phyloP scores from a whole-genome alignment of 2,797 vertebrate genomes.

The Nannoperca obscura region DNA sequence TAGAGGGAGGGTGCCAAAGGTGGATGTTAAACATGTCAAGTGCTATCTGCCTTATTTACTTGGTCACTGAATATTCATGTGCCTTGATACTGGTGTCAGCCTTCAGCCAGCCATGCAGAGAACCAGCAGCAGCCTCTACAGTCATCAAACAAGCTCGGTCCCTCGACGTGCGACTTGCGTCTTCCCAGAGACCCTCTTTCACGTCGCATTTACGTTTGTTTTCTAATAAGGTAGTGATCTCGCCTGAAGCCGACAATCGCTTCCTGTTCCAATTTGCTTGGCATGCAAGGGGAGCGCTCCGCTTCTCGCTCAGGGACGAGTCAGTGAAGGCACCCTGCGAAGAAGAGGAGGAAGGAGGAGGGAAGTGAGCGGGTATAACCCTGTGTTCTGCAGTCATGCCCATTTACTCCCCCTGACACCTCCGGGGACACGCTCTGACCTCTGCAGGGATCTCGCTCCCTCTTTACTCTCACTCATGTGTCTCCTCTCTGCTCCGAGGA shows the following conservation, averaged over 20 bases:
- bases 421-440: slow-evolving; percentile 74
- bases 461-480: slow-evolving; percentile 68
- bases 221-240: slow-evolving; percentile 39
- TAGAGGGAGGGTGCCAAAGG: slow-evolving; percentile 75
- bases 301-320: slow-evolving; percentile 39
- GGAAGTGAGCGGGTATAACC: slow-evolving; percentile 52
- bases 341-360: slow-evolving; percentile 26
- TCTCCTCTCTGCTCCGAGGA: slow-evolving; percentile 65
- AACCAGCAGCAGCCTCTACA: slow-evolving; percentile 40
- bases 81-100: slow-evolving; percentile 67
- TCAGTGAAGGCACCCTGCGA: slow-evolving; percentile 48
- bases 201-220: slow-evolving; percentile 29
- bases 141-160: slow-evolving; percentile 47
- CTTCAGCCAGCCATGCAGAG: slow-evolving; percentile 66
- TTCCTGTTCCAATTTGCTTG: slow-evolving; percentile 64
- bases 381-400: slow-evolving; percentile 73
- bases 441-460: slow-evolving; percentile 67
- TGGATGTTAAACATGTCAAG: slow-evolving; percentile 81
- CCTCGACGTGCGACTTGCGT: not conserved
- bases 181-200: slow-evolving; percentile 21
- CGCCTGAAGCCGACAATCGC: slow-evolving; percentile 33
- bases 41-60: slow-evolving; percentile 80
- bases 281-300: slow-evolving; percentile 5
- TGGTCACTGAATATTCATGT: slow-evolving; percentile 81
- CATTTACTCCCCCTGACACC: slow-evolving; percentile 76